phyloP scores from a whole-genome alignment of 2,888 invertebrate genomes.

The Drosophila demipolita region DNA sequence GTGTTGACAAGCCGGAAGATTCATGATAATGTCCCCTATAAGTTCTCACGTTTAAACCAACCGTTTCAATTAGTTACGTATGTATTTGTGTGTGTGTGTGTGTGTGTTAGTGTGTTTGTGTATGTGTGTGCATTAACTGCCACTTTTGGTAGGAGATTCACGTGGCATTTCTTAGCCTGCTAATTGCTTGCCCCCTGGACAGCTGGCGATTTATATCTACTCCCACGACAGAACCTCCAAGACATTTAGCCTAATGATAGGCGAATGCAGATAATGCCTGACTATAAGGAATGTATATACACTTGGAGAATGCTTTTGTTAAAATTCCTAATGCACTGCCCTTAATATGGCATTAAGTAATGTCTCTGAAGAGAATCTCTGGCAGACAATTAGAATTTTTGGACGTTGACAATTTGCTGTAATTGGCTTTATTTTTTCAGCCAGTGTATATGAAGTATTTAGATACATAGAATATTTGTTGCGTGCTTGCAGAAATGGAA shows the following conservation, averaged over 20 bases:
- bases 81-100: not conserved
- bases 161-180: slow-evolving; percentile 58
- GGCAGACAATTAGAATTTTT: not conserved
- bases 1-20: slow-evolving; percentile 56
- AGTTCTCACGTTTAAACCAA: slow-evolving; percentile 65
- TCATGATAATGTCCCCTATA: slow-evolving; percentile 57
- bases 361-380: not conserved
- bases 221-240: slow-evolving; percentile 57
- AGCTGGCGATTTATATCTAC: slow-evolving; percentile 58
- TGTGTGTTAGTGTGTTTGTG: not conserved
- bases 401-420: not conserved
- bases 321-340: not conserved
- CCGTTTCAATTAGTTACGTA: slow-evolving; percentile 73
- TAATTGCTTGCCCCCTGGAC: slow-evolving; percentile 60
- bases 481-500: slow-evolving; percentile 63
- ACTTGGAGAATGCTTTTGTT: slow-evolving; percentile 1
- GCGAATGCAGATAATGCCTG: slow-evolving; percentile 60
- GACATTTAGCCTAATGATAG: slow-evolving; percentile 73
- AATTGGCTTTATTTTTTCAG: not conserved
- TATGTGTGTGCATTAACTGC: slow-evolving; percentile 15
- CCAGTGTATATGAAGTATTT: not conserved
- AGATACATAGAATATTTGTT: slow-evolving; percentile 34
- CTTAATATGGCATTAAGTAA: not conserved
- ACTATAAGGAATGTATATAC: slow-evolving; percentile 1
- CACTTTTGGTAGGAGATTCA: slow-evolving; percentile 59